Evolutionary conservation across 2,797 vertebrate genomes (phyloP).

Genomic region (Psittacula echo): DNA sequence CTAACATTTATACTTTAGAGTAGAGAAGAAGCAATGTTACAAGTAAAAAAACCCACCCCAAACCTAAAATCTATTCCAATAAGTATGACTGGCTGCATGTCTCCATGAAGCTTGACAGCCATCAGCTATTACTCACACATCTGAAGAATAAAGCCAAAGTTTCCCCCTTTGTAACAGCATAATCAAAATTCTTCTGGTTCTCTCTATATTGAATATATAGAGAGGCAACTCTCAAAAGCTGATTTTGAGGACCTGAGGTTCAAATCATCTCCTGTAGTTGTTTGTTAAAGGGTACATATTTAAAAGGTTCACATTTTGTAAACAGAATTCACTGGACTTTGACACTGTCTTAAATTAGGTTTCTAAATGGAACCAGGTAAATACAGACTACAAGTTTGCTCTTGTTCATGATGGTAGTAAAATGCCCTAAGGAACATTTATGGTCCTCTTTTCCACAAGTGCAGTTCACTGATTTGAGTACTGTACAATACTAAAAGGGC

Average conservation of each 20-base stretch:
- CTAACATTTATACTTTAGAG: background rate
- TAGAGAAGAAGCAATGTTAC: background rate
- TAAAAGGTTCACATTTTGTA: background rate
- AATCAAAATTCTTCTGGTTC: background rate
- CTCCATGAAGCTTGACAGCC: background rate
- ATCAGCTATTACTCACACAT: background rate
- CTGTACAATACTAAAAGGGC: background rate
- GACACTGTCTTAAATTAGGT: background rate
- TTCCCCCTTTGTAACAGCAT: background rate
- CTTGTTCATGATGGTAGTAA: background rate
- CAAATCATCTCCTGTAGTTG: background rate
- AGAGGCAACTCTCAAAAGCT: background rate
- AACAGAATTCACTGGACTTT: background rate
- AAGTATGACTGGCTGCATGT: background rate
- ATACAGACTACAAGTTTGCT: background rate
- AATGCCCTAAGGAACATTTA: background rate
- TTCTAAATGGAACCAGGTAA: background rate
- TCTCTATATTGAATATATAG: background rate
- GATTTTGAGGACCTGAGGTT: background rate
- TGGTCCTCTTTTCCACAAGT: background rate
- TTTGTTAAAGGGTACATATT: background rate
- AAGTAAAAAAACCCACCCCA: background rate
- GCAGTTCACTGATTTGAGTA: background rate
- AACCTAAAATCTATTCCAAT: background rate
- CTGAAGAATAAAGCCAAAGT: background rate